A percentile compares a stretch with the other conserved stretches of the same genome.
Evolutionary conservation across 2,888 invertebrate species (phyloP).

Genomic region (Mimachlamys varia): DNA sequence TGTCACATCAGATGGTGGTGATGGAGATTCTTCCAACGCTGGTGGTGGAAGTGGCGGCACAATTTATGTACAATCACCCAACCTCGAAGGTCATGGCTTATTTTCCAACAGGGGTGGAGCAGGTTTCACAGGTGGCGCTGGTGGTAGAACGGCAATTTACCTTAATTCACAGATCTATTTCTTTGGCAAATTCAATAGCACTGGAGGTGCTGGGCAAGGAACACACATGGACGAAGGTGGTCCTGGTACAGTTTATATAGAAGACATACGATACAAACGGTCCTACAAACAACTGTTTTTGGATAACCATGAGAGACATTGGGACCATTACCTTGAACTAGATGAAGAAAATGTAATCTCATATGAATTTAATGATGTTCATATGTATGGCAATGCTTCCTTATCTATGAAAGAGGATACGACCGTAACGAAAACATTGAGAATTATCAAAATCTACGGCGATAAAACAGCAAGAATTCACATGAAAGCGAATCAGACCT

Average conservation of each 20-base stretch:
- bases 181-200: conserved; percentile 59
- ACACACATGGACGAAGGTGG: conserved; percentile 63
- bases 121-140: conserved; percentile 67
- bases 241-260: conserved; percentile 67
- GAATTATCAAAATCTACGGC: conserved; percentile 60
- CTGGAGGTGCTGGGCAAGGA: conserved; percentile 64
- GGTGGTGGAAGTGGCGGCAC: conserved; percentile 73
- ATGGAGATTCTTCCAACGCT: conserved; percentile 51
- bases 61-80: conserved; percentile 56
- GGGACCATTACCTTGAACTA: conserved; percentile 69
- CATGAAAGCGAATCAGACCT: conserved; percentile 58
- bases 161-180: conserved; percentile 61
- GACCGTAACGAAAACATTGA: conserved; percentile 51
- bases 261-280: conserved; percentile 63
- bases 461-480: conserved; percentile 68
- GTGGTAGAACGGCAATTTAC: conserved; percentile 67
- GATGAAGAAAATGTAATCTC: conserved; percentile 59
- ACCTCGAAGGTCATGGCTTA: conserved; percentile 68
- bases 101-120: conserved; percentile 62
- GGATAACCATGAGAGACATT: conserved; percentile 62
- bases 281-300: conserved; percentile 64
- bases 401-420: conserved; percentile 62
- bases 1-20: conserved; percentile 52
- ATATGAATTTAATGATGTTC: conserved; percentile 68
- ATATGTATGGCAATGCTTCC: conserved; percentile 63